Evolutionary conservation across 2,113 vertebrate genomes (phyloP), one percentile per base, ranked within the genome.

Genomic region (Alouatta palliata): DNA sequence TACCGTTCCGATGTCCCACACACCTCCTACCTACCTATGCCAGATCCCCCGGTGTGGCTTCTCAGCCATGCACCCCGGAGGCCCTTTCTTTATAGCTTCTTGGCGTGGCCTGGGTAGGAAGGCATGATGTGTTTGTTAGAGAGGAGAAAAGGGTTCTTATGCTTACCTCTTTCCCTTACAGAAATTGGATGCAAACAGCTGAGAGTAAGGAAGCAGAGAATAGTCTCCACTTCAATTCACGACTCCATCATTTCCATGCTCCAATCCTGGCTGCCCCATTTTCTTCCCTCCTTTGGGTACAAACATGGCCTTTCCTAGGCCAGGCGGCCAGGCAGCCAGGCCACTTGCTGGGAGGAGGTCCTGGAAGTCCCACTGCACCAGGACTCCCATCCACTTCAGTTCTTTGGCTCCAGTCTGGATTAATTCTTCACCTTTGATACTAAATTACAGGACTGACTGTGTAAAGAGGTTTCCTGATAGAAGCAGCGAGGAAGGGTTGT

Each of bases 181-280:
- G 9, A 90, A 93, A 61, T 19, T 35, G 68, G 64, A 76, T 4
- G 17, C 32, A 30, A 54, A 30, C 0, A 6, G 68, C 17, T 2
- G 11, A 23, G 3, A n/a, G 20, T 23, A 2, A 10, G 11, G 64
- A 82, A 45, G 17, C 8, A 37, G 12, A n/a, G n/a, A n/a, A 6
- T 11, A 16, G 52, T 30, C 4, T 47, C 47, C 5, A 12, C 43
- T 25, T 35, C 25, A 12, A 37, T 5, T 87, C 21, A 12, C 0
- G 4, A 30, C 25, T 40, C 30, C 2, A 9, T 70, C 40, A 37
- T 2, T 49, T 20, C 7, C 8, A 10, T 0, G 8, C 20, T 3
- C 54, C 27, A 8, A 11, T 3, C 30, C 0, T 4, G n/a, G 27
- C 8, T 3, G 12, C 0, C 5, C 20, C 3, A 3, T 19, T 10